Base-by-base conservation (phyloP, 2,888 invertebrate species). In the Eumerus sabulonum region DNA sequence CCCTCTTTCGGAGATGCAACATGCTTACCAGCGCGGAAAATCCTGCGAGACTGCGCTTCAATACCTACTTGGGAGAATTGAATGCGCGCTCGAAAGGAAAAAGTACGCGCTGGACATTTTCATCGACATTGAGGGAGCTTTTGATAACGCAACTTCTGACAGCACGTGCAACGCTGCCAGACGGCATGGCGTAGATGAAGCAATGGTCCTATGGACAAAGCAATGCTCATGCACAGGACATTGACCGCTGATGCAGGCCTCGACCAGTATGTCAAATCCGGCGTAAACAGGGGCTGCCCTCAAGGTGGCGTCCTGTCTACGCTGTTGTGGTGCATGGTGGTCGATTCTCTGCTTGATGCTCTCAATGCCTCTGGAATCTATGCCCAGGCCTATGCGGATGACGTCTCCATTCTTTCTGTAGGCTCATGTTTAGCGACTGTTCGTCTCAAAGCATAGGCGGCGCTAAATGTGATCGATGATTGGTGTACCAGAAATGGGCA, bases 401-500 rank as follows among this genome's bases (percentile, higher is more conserved):
- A 51, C 35, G 35, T 36, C 14, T 13, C 35, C 14, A 14, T 36
- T 3, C 51, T 51, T 14, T 51, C 51, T 51, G 51, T 51, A 13
- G 36, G 51, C 2, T 51, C 51, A 14, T 14, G 14, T 9, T 11
- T 51, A 16, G 36, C 1, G 19, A 19, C 18, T 48, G 48, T n/a
- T 12, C 19, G 48, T 12, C 0, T n/a, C 9, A 19, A 48, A 4
- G n/a, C 48, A n/a, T 35, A 51, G 51, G 14, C 4, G 14, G 13
- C 51, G 14, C 36, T 51, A 11, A 9, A 51, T 9, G 9, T 36
- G 51, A 51, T 51, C 51, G 19, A 51, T 16, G 36, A 35, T 1
- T 47, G 47, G 47, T 47, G 47, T 17, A 17, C 47, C 9, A 47
- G 47, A 5, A 47, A 47, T 47, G 17, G 47, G 47, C 47, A 16